Evolutionary conservation across 2,888 invertebrate genomes (phyloP).

Genomic region (Clostera curtula): DNA sequence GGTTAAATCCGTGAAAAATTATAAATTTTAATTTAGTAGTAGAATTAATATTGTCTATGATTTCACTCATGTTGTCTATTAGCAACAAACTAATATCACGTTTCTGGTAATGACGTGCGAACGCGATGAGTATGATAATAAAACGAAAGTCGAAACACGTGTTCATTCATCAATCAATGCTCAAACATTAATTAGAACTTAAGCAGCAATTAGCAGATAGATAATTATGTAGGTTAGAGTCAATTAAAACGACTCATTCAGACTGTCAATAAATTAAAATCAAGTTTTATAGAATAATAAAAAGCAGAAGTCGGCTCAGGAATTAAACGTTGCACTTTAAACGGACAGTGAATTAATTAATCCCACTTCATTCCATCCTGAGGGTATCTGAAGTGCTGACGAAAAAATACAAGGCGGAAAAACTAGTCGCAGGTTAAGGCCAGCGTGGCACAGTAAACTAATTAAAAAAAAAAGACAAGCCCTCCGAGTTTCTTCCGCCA

Average conservation of each 20-base stretch:
- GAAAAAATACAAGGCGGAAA: slow-evolving; percentile 18
- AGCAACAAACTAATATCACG: neutral
- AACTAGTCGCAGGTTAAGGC: too few species aligned
- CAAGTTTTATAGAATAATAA: slow-evolving; percentile 21
- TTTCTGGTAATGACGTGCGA: slow-evolving; percentile 15
- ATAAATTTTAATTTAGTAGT: too few species aligned
- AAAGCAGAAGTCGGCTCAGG: slow-evolving; percentile 20
- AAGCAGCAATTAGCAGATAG: slow-evolving; percentile 47
- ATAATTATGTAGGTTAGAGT: slow-evolving; percentile 42
- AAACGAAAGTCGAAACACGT: slow-evolving; percentile 35
- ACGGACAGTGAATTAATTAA: too few species aligned
- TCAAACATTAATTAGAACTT: slow-evolving; percentile 46
- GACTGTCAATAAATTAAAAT: slow-evolving; percentile 27
- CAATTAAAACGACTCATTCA: slow-evolving; percentile 34
- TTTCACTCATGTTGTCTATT: too few species aligned
- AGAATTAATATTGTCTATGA: too few species aligned
- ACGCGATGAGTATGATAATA: slow-evolving; percentile 21
- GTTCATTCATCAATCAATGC: slow-evolving; percentile 42
- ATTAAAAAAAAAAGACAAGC: too few species aligned
- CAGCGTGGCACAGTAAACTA: too few species aligned
- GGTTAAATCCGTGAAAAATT: too few species aligned
- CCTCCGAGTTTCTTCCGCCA: too few species aligned
- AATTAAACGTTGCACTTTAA: too few species aligned
- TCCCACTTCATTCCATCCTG: too few species aligned
- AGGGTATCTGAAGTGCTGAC: slow-evolving; percentile 9